Evolutionary conservation across 2,113 vertebrate species (phyloP), one percentile per base, ranked within the genome.

Genomic region (Cairina moschata): DNA sequence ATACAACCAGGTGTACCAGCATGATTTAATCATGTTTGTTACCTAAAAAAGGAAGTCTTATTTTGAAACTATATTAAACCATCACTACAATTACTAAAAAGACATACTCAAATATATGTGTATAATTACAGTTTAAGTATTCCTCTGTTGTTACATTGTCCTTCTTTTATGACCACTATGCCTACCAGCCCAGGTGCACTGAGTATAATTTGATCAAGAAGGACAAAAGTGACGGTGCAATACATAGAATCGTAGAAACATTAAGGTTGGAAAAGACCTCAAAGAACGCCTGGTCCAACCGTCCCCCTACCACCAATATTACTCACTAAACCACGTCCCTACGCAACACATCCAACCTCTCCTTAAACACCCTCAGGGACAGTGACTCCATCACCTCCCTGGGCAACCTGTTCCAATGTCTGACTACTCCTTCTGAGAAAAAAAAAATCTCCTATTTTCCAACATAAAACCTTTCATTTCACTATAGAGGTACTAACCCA

Each of bases 401-500:
- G 20, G 46, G 46, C 20, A 11, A 48, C 20, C 46, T 5, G 10
- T 48, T 48, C 46, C 46, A 48, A 48, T 48, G 10, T 20, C 46
- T 48, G 46, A 48, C 46, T 48, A 20, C 46, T 48, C 20, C 9
- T 48, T 48, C 46, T 48, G 46, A 22, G 20, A 48, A 48, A 9
- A 11, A 11, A 36, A 48, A 22, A 21, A 21, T 48, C 46, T 22
- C 10, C 10, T 21, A 21, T 10, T 48, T 48, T 11, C 46, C 46
- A 48, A 48, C 13, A 38, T 2, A 73, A 73, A 77, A 6, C 12
- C 28, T 69, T 48, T 81, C 23, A 83, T 29, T 65, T 40, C 65
- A 76, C 54, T 84, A 20, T 28, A 13, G 40, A 40, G 40, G 40
- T 80, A 90, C 98, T 98, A 97, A 99, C 99, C 99, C 99, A 99